Conservation (phyloP, 2,888 invertebrate species). For the Diachrysia chrysitis region DNA sequence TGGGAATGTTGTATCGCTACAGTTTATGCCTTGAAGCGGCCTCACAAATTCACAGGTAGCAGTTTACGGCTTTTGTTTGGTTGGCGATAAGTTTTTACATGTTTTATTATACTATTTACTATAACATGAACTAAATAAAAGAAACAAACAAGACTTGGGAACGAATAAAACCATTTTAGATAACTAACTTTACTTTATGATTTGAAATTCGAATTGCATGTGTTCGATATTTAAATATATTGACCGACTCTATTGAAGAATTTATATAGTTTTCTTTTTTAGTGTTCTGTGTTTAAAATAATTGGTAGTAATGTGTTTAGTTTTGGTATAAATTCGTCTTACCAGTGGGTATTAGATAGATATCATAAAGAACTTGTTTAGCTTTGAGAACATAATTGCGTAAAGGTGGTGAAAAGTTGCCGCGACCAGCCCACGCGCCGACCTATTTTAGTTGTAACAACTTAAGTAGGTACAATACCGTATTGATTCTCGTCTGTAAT, state of each 20-base stretch:
- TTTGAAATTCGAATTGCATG: slow-evolving; percentile 30
- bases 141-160: slow-evolving; percentile 56
- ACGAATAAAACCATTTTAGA: slow-evolving; percentile 36
- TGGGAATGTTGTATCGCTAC: slow-evolving; percentile 50
- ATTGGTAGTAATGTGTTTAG: background rate
- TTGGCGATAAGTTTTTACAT: slow-evolving; percentile 82
- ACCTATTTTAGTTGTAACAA: slow-evolving; percentile 43
- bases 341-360: background rate
- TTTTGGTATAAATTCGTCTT: background rate
- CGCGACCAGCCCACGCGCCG: slow-evolving; percentile 27
- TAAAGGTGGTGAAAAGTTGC: slow-evolving; percentile 28
- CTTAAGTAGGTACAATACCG: slow-evolving; percentile 17
- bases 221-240: slow-evolving; percentile 5
- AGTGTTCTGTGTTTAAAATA: background rate
- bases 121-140: slow-evolving; percentile 63
- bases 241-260: background rate
- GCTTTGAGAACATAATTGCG: slow-evolving; percentile 16
- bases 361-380: slow-evolving; percentile 8
- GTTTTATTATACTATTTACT: slow-evolving; percentile 73
- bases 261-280: slow-evolving; percentile 21
- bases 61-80: slow-evolving; percentile 82
- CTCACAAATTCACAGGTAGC: slow-evolving; percentile 79
- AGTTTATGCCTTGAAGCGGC: slow-evolving; percentile 56
- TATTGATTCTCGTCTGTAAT: slow-evolving; percentile 28
- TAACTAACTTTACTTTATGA: slow-evolving; percentile 32